These are phyloP conservation scores for Lycorma delicatula DNA, from an alignment of 1,140 invertebrate species.

Conservation along the genomic window DNA sequence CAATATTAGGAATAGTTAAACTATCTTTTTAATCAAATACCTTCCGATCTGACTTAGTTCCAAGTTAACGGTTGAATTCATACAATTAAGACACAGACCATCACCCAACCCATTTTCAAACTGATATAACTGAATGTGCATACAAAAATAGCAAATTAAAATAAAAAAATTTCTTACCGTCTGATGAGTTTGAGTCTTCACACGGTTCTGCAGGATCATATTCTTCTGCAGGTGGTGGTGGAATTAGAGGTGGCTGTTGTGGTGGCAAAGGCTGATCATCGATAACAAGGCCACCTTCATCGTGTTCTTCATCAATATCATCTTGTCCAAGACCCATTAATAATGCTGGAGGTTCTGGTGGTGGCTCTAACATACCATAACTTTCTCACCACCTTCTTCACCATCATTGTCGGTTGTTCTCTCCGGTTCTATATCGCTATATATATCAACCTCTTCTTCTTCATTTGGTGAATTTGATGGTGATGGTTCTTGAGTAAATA, in stretches of 20 bases:
- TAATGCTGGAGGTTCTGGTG: constrained; percentile 47
- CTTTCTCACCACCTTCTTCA: constrained; percentile 16
- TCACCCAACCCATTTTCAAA: no score
- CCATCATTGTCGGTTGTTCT: constrained; percentile 23
- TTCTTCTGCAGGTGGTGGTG: constrained; percentile 11
- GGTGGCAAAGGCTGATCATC: constrained; percentile 40
- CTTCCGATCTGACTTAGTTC: no score
- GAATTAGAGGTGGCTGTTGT: constrained; percentile 16
- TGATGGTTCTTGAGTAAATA: background rate
- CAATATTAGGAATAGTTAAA: no score
- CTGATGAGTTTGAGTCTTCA: background rate
- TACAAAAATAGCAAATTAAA: no score
- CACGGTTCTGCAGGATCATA: constrained; percentile 43
- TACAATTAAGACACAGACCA: no score
- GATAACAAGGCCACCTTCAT: constrained; percentile 54
- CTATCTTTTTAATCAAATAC: no score
- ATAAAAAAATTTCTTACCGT: no score
- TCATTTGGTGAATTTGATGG: constrained; percentile 19
- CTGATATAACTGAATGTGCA: no score
- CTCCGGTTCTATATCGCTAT: constrained; percentile 46
- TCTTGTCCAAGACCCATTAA: constrained; percentile 34
- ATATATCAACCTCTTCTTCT: constrained; percentile 42
- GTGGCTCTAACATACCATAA: constrained; percentile 31
- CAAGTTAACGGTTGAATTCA: no score
- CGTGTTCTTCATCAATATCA: constrained; percentile 42